A percentile compares a stretch with the other conserved stretches of the same genome.
Conservation (phyloP, 2,888 invertebrate species). For the Netelia inedita region DNA sequence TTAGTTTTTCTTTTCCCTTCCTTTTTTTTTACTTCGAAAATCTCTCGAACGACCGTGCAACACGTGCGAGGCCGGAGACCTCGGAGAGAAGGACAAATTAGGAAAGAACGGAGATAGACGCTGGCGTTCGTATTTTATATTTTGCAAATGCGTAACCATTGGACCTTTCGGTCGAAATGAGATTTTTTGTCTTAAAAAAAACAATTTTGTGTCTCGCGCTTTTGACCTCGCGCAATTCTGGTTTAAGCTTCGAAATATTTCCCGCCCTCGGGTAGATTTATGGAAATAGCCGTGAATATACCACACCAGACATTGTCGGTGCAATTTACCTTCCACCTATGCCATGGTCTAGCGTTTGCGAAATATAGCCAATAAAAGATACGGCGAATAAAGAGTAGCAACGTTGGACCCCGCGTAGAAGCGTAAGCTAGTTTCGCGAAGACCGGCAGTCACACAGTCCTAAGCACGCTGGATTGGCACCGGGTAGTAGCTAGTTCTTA, state of each 20-base stretch:
- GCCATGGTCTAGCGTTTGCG: constrained; percentile 1
- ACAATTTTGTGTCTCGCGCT: neutral
- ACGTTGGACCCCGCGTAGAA: constrained; percentile 6
- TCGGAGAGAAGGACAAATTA: neutral
- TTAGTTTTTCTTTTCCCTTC: constrained; percentile 17
- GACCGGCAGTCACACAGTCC: constrained; percentile 66
- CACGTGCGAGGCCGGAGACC: constrained; percentile 40
- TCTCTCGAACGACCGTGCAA: constrained; percentile 42
- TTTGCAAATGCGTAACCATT: neutral
- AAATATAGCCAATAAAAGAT: constrained; percentile 56
- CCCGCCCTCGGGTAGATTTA: constrained; percentile 12
- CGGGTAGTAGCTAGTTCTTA: constrained; percentile 80
- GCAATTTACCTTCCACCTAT: constrained; percentile 1
- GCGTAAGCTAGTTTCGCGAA: constrained; percentile 45
- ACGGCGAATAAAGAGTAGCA: constrained; percentile 15
- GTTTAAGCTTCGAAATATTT: neutral
- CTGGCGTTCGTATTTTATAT: neutral
- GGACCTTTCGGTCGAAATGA: neutral
- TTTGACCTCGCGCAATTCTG: neutral
- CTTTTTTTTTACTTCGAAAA: constrained; percentile 19
- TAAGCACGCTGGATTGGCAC: constrained; percentile 78
- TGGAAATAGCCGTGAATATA: constrained; percentile 40
- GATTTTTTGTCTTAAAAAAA: neutral
- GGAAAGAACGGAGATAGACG: neutral
- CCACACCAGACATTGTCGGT: neutral